These are phyloP conservation scores for Thryonomys swinderianus DNA, from an alignment of 2,113 vertebrate species.

Conservation along the genomic window DNA sequence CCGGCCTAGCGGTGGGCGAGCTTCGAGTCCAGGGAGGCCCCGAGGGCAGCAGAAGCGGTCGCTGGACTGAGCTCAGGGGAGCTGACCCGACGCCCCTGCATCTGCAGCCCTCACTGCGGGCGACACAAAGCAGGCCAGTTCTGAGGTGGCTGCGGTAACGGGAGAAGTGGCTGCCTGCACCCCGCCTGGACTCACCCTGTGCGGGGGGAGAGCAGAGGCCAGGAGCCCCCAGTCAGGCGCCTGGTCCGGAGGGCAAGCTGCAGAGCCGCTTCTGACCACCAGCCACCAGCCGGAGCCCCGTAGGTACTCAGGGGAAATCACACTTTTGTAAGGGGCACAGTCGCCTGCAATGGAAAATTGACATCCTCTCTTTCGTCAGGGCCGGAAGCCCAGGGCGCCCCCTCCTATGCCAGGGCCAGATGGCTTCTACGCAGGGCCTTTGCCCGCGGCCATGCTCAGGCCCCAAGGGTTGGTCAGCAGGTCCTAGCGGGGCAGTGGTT, in stretches of 20 bases:
- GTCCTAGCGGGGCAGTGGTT: not conserved
- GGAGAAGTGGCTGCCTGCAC: not conserved
- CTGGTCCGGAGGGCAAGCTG: not conserved
- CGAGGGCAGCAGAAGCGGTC: not conserved
- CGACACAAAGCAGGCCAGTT: no score
- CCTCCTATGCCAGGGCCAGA: not conserved
- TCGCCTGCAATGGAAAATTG: not conserved
- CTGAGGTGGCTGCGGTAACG: not conserved
- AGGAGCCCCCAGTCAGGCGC: not conserved
- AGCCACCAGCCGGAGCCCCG: not conserved
- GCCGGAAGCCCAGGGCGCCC: not conserved
- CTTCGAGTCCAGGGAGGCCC: not conserved
- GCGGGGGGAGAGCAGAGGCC: not conserved
- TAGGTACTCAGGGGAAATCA: not conserved
- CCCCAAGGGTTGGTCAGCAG: not conserved
- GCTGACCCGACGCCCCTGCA: not conserved
- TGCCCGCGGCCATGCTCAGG: no score
- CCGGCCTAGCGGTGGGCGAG: not conserved
- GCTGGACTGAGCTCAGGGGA: no score
- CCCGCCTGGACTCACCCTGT: not conserved
- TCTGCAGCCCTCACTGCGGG: not conserved
- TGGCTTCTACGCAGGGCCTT: no score
- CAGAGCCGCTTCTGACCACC: no score
- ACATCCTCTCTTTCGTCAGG: no score
- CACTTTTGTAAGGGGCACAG: not conserved